Evolutionary conservation across 2,888 invertebrate genomes (phyloP).

Genomic region (Seladonia tumulorum): DNA sequence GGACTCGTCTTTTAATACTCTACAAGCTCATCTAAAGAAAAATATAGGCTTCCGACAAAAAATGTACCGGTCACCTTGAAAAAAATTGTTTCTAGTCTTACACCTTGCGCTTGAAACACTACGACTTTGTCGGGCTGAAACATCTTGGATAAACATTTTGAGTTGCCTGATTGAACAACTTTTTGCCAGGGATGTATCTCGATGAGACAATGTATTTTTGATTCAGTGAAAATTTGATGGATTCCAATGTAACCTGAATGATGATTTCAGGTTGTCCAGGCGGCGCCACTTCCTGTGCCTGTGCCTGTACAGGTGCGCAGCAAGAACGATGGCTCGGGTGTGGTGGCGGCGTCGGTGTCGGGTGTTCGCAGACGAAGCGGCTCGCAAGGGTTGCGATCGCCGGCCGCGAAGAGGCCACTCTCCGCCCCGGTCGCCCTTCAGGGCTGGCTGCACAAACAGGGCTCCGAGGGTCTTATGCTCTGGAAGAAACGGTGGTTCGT

Average conservation of each 20-base stretch:
- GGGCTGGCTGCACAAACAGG: slow-evolving; percentile 97
- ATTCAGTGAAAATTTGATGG: background rate
- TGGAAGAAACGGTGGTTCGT: slow-evolving; percentile 99
- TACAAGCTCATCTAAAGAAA: too few relatives aligned
- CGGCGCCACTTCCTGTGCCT: slow-evolving; percentile 72
- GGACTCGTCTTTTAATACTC: too few relatives aligned
- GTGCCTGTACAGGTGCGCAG: slow-evolving; percentile 80
- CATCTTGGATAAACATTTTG: too few relatives aligned
- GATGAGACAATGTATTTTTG: background rate
- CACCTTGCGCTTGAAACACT: too few relatives aligned
- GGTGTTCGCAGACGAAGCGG: slow-evolving; percentile 82
- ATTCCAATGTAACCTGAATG: background rate
- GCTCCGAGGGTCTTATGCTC: slow-evolving; percentile 95
- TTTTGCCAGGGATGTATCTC: background rate
- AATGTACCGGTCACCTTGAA: too few relatives aligned
- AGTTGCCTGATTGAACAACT: too few relatives aligned
- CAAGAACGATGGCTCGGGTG: slow-evolving; percentile 80
- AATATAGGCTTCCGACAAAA: too few relatives aligned
- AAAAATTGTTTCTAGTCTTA: too few relatives aligned
- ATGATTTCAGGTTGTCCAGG: slow-evolving; percentile 74
- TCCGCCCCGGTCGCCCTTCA: slow-evolving; percentile 94
- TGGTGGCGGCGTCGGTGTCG: slow-evolving; percentile 76
- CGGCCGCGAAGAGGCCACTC: slow-evolving; percentile 93
- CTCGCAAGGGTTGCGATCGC: slow-evolving; percentile 90
- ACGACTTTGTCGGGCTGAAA: too few relatives aligned